Evolutionary conservation across 30 jellyfish, hydroid and myxozoan genomes (phyloP).

Genomic region (Phacellophora camtschatica): DNA sequence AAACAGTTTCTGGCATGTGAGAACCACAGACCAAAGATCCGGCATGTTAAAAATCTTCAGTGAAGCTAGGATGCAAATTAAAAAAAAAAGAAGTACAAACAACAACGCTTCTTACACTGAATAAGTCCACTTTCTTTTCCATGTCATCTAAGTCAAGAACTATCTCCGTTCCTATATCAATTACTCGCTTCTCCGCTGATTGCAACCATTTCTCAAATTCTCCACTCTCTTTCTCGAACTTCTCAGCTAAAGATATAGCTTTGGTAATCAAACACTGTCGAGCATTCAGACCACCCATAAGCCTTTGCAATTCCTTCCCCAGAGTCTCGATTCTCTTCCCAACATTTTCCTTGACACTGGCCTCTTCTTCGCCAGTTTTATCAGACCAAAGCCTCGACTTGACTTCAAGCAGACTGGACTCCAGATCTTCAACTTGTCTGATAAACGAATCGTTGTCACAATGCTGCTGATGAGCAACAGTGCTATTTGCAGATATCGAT

Average conservation of each 20-base stretch:
- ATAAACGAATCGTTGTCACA: conserved; percentile 46
- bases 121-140: too few species aligned
- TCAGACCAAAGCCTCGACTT: neutral
- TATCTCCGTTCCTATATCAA: neutral
- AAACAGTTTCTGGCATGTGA: too few species aligned
- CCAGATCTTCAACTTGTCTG: conserved; percentile 3
- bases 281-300: neutral
- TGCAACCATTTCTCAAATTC: neutral
- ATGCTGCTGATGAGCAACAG: conserved; percentile 58
- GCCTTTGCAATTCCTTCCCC: neutral
- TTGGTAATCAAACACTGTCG: neutral
- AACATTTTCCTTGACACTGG: conserved; percentile 9
- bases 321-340: neutral
- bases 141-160: neutral
- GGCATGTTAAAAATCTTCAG: too few species aligned
- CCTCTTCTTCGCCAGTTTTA: neutral
- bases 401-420: neutral
- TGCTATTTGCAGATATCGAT: conserved; percentile 57
- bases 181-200: neutral
- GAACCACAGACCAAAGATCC: too few species aligned
- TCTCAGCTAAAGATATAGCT: neutral
- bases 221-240: neutral
- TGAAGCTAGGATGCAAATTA: too few species aligned
- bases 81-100: too few species aligned
- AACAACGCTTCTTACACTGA: too few species aligned